Percentiles rank a stretch among this genome's conserved stretches.
Evolutionary conservation across 2,888 invertebrate genomes (phyloP).

Genomic region (Ophion slaviceki): DNA sequence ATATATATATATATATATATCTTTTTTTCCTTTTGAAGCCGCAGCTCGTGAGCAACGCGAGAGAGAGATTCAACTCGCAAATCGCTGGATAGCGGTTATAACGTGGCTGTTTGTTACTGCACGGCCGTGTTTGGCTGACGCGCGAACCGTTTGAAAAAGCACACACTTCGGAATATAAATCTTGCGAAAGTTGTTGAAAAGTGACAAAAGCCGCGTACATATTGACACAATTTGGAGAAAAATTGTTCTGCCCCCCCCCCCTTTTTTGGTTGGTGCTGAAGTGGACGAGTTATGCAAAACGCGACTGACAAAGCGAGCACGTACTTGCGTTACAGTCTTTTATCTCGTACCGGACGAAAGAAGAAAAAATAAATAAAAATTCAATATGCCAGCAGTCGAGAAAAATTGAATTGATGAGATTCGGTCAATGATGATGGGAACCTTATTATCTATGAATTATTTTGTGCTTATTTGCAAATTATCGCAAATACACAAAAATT

Average conservation of each 20-base stretch:
- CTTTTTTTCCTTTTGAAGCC: constrained; percentile 14
- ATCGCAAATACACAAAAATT: too few relatives aligned
- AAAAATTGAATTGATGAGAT: background rate
- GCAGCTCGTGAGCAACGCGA: constrained; percentile 21
- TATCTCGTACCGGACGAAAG: background rate
- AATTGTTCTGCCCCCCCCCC: background rate
- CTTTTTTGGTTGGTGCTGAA: background rate
- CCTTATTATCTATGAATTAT: background rate
- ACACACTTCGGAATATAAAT: constrained; percentile 12
- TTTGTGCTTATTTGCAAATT: too few relatives aligned
- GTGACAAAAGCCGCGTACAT: background rate
- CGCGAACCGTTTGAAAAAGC: constrained; percentile 34
- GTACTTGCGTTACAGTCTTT: background rate
- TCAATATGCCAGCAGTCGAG: background rate
- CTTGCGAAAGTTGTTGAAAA: background rate
- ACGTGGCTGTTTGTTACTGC: constrained; percentile 13
- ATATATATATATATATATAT: constrained; percentile 40
- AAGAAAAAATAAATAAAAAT: background rate
- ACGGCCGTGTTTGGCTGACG: constrained; percentile 22
- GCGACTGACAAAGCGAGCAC: background rate
- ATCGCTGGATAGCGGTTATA: constrained; percentile 21
- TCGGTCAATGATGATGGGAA: background rate
- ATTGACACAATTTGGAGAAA: background rate
- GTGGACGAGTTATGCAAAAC: background rate
- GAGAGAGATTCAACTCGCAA: constrained; percentile 29